phyloP scores from a whole-genome alignment of 2,888 invertebrate genomes.

The Epirrita christyi region DNA sequence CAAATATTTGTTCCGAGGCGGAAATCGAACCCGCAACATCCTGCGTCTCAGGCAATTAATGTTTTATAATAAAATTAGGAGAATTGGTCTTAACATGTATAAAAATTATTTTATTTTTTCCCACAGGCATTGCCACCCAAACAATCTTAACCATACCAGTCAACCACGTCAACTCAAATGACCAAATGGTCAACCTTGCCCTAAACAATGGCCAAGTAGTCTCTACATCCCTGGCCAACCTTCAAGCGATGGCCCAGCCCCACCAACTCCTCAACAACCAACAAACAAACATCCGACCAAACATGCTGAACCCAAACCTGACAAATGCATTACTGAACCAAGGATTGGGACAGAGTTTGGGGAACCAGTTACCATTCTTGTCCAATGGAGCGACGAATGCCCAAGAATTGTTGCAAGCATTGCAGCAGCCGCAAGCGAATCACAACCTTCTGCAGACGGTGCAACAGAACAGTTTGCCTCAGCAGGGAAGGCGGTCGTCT shows the following conservation, averaged over 20 bases:
- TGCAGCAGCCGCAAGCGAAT: slow-evolving; percentile 80
- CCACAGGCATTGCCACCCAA: slow-evolving; percentile 95
- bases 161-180: slow-evolving; percentile 92
- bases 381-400: slow-evolving; percentile 88
- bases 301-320: slow-evolving; percentile 85
- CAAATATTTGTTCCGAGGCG: no score
- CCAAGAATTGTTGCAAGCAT: slow-evolving; percentile 90
- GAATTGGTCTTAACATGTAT: no score
- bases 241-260: slow-evolving; percentile 90
- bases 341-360: slow-evolving; percentile 57
- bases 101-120: slow-evolving; percentile 20
- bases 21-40: no score
- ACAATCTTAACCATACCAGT: slow-evolving; percentile 98
- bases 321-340: slow-evolving; percentile 89
- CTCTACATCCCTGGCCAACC: slow-evolving; percentile 92
- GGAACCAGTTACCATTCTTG: slow-evolving; percentile 89
- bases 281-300: slow-evolving; percentile 71
- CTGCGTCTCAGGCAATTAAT: no score
- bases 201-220: slow-evolving; percentile 94
- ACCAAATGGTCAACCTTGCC: slow-evolving; percentile 91
- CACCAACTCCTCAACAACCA: slow-evolving; percentile 86
- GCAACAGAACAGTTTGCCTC: slow-evolving; percentile 77
- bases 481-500: slow-evolving; percentile 78
- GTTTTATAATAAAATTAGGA: no score
- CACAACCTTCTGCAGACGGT: slow-evolving; percentile 79